Conservation (phyloP, 2,113 vertebrate genomes). For the Etheostoma spectabile region DNA sequence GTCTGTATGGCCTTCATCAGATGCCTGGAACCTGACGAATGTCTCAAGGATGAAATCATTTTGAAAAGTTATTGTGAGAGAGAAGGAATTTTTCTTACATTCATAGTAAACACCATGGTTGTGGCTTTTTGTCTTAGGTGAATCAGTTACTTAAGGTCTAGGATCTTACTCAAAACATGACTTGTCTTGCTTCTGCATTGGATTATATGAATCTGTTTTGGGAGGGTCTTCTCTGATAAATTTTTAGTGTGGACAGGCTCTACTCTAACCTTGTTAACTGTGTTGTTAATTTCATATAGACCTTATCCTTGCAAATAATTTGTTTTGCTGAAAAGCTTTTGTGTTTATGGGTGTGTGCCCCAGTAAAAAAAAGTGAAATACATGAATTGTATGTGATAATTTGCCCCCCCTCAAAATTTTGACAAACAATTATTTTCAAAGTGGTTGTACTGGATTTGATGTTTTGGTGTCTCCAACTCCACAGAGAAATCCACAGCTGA, state of each 20-base stretch:
- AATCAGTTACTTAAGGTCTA: neutral
- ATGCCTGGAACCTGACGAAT: constrained; percentile 10
- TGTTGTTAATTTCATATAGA: neutral
- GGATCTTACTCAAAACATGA: neutral
- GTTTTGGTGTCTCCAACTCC: constrained; percentile 10
- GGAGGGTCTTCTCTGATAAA: neutral
- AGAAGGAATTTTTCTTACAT: neutral
- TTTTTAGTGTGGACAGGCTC: neutral
- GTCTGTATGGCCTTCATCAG: constrained; percentile 44
- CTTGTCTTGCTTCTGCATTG: neutral
- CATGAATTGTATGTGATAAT: constrained; percentile 22
- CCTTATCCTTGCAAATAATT: no score
- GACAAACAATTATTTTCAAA: constrained; percentile 15
- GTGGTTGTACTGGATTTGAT: constrained; percentile 12
- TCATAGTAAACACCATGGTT: neutral
- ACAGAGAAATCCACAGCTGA: constrained; percentile 10
- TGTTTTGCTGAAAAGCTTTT: no score
- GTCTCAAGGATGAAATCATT: constrained; percentile 25
- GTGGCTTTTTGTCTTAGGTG: neutral
- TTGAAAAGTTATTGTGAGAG: neutral
- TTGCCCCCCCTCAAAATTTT: constrained; percentile 21
- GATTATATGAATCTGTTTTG: constrained; percentile 18
- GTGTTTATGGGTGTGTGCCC: constrained; percentile 12
- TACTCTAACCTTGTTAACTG: neutral
- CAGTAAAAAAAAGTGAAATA: constrained; percentile 13